Base-by-base conservation (phyloP, 2,797 vertebrate genomes). In the Ciconia nigra region DNA sequence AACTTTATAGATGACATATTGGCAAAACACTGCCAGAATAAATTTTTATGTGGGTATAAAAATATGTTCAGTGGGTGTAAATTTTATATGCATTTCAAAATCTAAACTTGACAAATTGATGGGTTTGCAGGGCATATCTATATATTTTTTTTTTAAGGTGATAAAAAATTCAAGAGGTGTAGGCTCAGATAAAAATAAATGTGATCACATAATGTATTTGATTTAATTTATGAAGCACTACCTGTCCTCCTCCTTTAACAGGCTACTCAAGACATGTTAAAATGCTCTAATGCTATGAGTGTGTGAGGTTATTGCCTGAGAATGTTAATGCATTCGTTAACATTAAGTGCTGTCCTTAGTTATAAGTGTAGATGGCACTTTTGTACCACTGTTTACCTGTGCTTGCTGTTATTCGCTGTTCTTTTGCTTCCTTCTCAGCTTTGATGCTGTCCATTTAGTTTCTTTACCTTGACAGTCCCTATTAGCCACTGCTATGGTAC, bases 51-150 rank as follows among this genome's bases (percentile, higher is more conserved):
- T 95, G 83, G 47, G 49, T 89, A 97, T 98, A 98, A 98, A 98
- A 97, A 97, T 98, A 97, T 97, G 92, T 86, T 98, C 90, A 71
- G 87, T 89, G 89, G 80, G 93, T 96, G 72, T 98, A 97, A 96
- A 97, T 98, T 98, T 97, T 96, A 94, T 95, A 94, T 96, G 97
- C 95, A 87, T 98, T 98, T 98, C 96, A 95, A 97, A 97, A 97
- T 93, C 97, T 90, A 95, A 97, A 96, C 79, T 89, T 98, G 96
- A 98, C 15, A 83, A 97, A 97, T 94, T 90, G 92, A 98, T 97
- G 92, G 72, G 46, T 96, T 96, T 96, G 86, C 84, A 93, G 92
- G 92, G 62, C 80, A 95, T 61, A 93, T 67, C 62, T 78, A 21
- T 93, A 81, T 89, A 66, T 86, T 81, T 86, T 81, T 96, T 94